These are phyloP conservation scores for Zoanthus sansibaricus DNA, from an alignment of 92 coral and sea anemone genomes.

Conservation along the genomic window DNA sequence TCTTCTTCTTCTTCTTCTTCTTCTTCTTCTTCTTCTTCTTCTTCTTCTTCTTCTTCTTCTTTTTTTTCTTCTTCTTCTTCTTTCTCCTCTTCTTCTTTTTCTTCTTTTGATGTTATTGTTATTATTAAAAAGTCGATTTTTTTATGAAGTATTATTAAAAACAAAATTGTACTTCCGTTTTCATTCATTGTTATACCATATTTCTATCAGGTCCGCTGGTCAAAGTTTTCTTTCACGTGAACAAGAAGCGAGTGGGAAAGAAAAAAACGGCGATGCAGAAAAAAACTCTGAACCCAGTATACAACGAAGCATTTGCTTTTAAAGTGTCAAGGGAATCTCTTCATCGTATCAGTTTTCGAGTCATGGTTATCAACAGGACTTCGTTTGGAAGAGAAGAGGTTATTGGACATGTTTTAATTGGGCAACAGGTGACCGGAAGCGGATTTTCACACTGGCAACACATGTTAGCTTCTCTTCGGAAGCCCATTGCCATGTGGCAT, in stretches of 20 bases:
- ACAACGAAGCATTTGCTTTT: constrained; percentile 98
- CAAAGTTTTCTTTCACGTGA: constrained; percentile 86
- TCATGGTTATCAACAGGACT: constrained; percentile 88
- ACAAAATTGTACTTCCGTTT: neutral
- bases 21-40: too few species aligned
- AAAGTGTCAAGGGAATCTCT: constrained; percentile 95
- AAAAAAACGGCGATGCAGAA: constrained; percentile 96
- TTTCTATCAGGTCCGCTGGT: constrained; percentile 78
- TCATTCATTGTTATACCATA: neutral
- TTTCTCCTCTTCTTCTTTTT: too few species aligned
- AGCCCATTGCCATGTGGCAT: constrained; percentile 99
- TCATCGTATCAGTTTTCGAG: constrained; percentile 78
- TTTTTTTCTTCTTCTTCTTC: too few species aligned
- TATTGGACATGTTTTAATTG: constrained; percentile 88
- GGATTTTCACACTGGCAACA: constrained; percentile 98
- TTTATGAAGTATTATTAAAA: too few species aligned
- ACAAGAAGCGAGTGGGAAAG: constrained; percentile 84
- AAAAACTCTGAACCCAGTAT: constrained; percentile 90
- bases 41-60: too few species aligned
- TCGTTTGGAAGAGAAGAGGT: constrained; percentile 94
- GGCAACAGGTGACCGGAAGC: constrained; percentile 90
- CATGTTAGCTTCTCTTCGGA: constrained; percentile 90
- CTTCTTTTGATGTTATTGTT: too few species aligned
- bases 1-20: too few species aligned
- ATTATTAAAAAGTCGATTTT: too few species aligned